phyloP scores from a whole-genome alignment of 2,113 vertebrate species.

The Stegastes partitus region DNA sequence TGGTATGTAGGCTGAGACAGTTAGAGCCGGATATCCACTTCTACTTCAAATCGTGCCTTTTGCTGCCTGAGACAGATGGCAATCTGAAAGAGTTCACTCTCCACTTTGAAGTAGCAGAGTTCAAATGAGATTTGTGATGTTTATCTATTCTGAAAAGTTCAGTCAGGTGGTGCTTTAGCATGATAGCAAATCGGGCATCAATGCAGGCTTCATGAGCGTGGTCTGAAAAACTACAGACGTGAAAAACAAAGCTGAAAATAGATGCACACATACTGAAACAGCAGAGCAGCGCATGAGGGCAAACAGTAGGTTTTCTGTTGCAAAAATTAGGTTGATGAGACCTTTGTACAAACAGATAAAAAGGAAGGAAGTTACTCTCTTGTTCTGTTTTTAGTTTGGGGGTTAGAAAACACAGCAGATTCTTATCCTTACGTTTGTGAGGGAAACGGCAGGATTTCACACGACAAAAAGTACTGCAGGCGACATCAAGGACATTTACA shows the following conservation, averaged over 20 bases:
- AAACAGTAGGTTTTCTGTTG: constrained; percentile 15
- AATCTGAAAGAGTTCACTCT: constrained; percentile 34
- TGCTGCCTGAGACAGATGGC: constrained; percentile 42
- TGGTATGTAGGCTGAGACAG: constrained; percentile 42
- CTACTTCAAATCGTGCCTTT: constrained; percentile 50
- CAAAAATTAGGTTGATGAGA: background rate
- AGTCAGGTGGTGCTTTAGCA: constrained; percentile 2
- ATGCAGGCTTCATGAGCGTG: background rate
- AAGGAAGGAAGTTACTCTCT: constrained; percentile 11
- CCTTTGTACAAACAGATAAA: constrained; percentile 3
- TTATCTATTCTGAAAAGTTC: constrained; percentile 29
- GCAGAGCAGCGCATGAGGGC: background rate
- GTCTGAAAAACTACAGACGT: background rate
- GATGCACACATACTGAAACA: constrained; percentile 5
- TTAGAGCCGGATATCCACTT: constrained; percentile 47
- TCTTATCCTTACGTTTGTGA: background rate
- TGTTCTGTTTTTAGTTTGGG: background rate
- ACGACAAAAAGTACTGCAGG: background rate
- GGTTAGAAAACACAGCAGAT: background rate
- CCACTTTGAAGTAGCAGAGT: constrained; percentile 36
- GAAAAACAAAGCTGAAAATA: constrained; percentile 18
- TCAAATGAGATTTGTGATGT: constrained; percentile 38
- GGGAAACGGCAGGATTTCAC: background rate
- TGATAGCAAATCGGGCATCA: background rate
- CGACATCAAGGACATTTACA: constrained; percentile 32